Percentiles rank a stretch among this genome's conserved stretches.
Evolutionary conservation across 2,888 invertebrate genomes (phyloP).

Genomic region (Pelosia muscerda): DNA sequence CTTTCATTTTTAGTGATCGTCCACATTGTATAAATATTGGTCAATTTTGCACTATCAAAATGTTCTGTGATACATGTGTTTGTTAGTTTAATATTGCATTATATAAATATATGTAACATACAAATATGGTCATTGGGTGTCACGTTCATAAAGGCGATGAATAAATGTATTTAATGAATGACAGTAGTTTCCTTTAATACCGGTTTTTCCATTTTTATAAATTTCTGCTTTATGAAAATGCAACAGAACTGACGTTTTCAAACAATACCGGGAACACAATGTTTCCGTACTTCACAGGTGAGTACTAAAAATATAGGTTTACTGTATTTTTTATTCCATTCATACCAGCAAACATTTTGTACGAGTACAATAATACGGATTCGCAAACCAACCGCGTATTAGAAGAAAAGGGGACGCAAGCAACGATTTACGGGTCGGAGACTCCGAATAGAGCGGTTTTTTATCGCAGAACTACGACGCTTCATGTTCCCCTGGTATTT

Average conservation of each 20-base stretch:
- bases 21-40: slow-evolving; percentile 76
- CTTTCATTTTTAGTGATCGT: slow-evolving; percentile 60
- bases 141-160: slow-evolving; percentile 78
- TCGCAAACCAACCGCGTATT: slow-evolving; percentile 57
- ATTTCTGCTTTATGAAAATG: not conserved
- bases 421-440: slow-evolving; percentile 68
- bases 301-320: slow-evolving; percentile 41
- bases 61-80: slow-evolving; percentile 85
- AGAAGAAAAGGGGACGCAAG: slow-evolving; percentile 56
- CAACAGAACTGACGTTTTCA: not conserved
- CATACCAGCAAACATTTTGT: slow-evolving; percentile 52
- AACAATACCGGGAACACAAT: slow-evolving; percentile 20
- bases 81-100: slow-evolving; percentile 73
- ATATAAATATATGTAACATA: slow-evolving; percentile 61
- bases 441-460: slow-evolving; percentile 63
- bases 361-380: slow-evolving; percentile 56
- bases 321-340: slow-evolving; percentile 48
- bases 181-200: slow-evolving; percentile 37
- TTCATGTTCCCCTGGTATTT: slow-evolving; percentile 62
- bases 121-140: slow-evolving; percentile 78
- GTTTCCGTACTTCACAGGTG: slow-evolving; percentile 31
- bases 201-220: not conserved
- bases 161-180: slow-evolving; percentile 74
- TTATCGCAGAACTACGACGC: slow-evolving; percentile 60
- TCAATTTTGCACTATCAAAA: slow-evolving; percentile 86